These are phyloP conservation scores for Cinclus mexicanus DNA, from an alignment of 2,113 vertebrate genomes.

Conservation along the genomic window DNA sequence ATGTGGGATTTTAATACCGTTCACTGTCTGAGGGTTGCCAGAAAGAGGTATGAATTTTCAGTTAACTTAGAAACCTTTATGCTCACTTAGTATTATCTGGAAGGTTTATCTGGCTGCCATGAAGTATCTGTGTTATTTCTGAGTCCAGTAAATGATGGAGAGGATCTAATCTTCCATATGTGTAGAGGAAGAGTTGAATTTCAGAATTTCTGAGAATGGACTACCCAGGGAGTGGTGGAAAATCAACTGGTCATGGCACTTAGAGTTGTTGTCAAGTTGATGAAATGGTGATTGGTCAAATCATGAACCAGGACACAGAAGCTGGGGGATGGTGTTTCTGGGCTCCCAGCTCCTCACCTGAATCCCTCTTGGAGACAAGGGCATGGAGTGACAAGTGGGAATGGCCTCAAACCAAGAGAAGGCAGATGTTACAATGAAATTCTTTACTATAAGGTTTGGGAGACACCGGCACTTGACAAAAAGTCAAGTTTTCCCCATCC, in stretches of 20 bases:
- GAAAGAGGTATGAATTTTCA: neutral
- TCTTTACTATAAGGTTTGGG: neutral
- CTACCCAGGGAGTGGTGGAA: neutral
- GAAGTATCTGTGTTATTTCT: neutral
- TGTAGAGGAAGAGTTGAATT: neutral
- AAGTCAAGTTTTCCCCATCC: neutral
- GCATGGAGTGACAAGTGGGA: neutral
- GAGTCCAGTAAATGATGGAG: neutral
- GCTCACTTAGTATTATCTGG: neutral
- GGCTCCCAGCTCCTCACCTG: neutral
- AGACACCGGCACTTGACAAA: neutral
- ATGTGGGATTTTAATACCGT: neutral
- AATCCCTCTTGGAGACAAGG: neutral
- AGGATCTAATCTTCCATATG: neutral
- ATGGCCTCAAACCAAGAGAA: neutral
- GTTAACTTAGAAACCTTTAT: neutral
- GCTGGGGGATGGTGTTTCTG: neutral
- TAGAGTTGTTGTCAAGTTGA: neutral
- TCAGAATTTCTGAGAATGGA: neutral
- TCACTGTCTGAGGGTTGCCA: neutral
- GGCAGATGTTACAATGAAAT: neutral
- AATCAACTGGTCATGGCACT: neutral
- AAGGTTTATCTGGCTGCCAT: neutral
- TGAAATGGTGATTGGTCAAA: neutral
- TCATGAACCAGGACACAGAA: neutral